phyloP scores from a whole-genome alignment of 2,797 vertebrate genomes.

The Phrynocephalus vlangalii region DNA sequence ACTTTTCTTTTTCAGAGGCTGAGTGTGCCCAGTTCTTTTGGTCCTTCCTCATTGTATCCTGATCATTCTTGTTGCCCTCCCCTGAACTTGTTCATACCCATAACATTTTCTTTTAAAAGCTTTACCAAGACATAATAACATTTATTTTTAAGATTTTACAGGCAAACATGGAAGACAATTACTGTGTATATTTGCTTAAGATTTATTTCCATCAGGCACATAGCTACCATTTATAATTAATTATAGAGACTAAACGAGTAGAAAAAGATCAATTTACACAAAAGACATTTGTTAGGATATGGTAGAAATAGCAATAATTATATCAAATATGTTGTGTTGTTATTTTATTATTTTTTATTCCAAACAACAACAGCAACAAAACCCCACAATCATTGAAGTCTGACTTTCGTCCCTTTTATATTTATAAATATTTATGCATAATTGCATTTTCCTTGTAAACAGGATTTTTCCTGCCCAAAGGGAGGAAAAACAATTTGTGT shows the following conservation, averaged over 20 bases:
- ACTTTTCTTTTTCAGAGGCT: too few species aligned
- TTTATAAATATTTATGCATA: constrained; percentile 82
- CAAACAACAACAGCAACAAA: constrained; percentile 37
- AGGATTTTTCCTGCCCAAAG: constrained; percentile 78
- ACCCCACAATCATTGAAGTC: constrained; percentile 56
- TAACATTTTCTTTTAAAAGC: constrained; percentile 11
- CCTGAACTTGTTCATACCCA: constrained; percentile 4
- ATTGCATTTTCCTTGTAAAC: constrained; percentile 78
- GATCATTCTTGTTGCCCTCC: too few species aligned
- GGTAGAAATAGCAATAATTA: constrained; percentile 65
- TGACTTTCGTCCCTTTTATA: constrained; percentile 64
- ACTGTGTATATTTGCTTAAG: constrained; percentile 50
- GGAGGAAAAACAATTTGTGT: constrained; percentile 82
- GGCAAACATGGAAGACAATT: constrained; percentile 39
- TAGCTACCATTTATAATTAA: constrained; percentile 63
- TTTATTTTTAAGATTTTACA: constrained; percentile 46
- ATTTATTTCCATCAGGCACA: constrained; percentile 28
- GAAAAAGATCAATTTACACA: constrained; percentile 60
- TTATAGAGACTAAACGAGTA: constrained; percentile 59
- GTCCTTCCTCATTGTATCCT: too few species aligned
- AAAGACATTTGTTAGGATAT: constrained; percentile 50
- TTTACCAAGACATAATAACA: constrained; percentile 27
- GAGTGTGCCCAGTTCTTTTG: too few species aligned
- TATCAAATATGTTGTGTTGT: constrained; percentile 58
- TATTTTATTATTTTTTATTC: constrained; percentile 57